These are phyloP conservation scores for Andinoacara biseriatus DNA, from an alignment of 2,113 vertebrate species.

Conservation along the genomic window DNA sequence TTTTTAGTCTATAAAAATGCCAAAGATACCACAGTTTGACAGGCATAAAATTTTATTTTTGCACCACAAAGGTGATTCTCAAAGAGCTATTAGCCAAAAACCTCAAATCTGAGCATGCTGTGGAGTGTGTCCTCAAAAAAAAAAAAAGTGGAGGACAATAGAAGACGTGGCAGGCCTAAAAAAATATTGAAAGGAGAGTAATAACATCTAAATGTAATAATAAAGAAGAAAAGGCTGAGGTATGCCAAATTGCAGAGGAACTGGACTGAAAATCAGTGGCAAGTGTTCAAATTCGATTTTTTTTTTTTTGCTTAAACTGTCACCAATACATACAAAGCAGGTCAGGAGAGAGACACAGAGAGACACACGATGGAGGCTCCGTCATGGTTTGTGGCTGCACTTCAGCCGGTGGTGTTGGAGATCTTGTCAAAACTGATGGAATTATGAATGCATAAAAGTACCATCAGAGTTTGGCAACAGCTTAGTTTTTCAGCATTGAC, in stretches of 20 bases:
- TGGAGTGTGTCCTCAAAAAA: background rate
- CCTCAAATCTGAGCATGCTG: background rate
- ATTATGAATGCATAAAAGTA: background rate
- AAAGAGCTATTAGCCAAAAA: background rate
- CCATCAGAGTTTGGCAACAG: background rate
- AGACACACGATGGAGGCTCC: no score
- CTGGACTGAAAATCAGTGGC: no score
- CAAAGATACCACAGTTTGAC: background rate
- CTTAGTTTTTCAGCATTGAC: background rate
- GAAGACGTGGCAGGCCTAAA: background rate
- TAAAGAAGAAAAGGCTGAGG: no score
- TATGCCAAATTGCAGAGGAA: no score
- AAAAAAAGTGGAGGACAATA: background rate
- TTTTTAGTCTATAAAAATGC: background rate
- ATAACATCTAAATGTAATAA: background rate
- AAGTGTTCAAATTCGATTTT: no score
- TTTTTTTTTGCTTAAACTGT: no score
- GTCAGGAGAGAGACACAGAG: no score
- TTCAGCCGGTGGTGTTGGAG: no score
- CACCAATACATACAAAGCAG: no score
- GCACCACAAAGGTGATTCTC: no score
- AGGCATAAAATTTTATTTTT: background rate
- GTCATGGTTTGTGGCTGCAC: no score
- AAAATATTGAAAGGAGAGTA: background rate
- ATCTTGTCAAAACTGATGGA: background rate